Percentiles rank a stretch among this genome's conserved stretches.
Conservation (phyloP, 1,140 invertebrate species). For the Yoshiicerus persimilis region DNA sequence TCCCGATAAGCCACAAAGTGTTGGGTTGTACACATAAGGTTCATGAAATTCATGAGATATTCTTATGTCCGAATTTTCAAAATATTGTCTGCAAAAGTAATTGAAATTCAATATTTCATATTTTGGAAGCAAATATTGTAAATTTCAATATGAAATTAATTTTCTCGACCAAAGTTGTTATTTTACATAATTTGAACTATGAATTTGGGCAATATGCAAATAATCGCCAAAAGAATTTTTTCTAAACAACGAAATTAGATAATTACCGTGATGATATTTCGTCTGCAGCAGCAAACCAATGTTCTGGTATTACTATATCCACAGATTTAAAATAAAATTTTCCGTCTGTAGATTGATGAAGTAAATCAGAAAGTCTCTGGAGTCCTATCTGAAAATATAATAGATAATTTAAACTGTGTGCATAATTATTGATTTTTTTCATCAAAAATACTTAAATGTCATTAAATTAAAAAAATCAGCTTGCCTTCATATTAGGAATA, state of each 20-base stretch:
- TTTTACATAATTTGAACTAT: neutral
- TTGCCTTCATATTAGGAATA: neutral
- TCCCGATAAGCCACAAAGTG: conserved; percentile 33
- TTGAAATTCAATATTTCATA: no score
- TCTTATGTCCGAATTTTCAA: conserved; percentile 31
- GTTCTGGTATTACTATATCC: neutral
- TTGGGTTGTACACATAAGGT: conserved; percentile 37
- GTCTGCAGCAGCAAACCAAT: neutral
- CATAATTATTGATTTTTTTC: neutral
- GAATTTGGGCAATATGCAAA: neutral
- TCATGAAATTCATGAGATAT: conserved; percentile 7
- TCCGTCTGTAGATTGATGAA: neutral
- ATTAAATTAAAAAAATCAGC: neutral
- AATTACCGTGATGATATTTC: neutral
- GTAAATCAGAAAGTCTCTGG: neutral
- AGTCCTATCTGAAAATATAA: neutral
- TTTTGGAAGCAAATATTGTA: neutral
- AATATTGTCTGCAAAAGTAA: neutral
- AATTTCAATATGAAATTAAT: neutral
- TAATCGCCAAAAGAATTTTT: neutral
- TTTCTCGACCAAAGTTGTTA: no score
- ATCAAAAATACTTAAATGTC: no score
- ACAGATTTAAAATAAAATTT: conserved; percentile 3
- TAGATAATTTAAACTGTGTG: neutral
- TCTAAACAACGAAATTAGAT: neutral